Conservation (phyloP, 2,113 vertebrate genomes). For the Cnemophilus loriae region DNA sequence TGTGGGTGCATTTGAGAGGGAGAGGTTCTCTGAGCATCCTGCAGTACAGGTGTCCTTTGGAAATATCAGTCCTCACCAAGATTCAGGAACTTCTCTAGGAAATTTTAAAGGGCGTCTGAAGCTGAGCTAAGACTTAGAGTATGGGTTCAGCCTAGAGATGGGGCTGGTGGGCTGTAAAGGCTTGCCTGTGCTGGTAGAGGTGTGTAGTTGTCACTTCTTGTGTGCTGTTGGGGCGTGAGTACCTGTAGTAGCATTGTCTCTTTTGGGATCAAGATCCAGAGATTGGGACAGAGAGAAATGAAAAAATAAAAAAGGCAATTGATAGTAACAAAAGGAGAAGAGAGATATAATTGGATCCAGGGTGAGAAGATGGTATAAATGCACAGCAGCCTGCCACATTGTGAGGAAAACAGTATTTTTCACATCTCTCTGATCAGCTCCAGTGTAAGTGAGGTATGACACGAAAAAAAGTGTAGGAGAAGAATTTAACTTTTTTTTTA, state of each 20-base stretch:
- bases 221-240: neutral
- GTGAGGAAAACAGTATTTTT: neutral
- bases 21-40: neutral
- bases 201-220: neutral
- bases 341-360: neutral
- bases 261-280: neutral
- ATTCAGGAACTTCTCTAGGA: neutral
- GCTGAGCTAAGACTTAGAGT: neutral
- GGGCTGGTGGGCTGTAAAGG: neutral
- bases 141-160: neutral
- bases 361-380: neutral
- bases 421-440: neutral
- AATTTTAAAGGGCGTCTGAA: neutral
- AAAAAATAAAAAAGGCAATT: neutral
- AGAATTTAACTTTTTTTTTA: neutral
- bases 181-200: neutral
- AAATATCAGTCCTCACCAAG: neutral
- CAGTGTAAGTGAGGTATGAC: neutral
- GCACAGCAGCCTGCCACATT: neutral
- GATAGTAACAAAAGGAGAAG: neutral
- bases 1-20: neutral
- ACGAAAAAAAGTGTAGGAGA: neutral
- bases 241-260: neutral
- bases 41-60: neutral
- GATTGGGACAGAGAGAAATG: neutral